These are phyloP conservation scores for Drepana arcuata DNA, from an alignment of 1,140 invertebrate genomes.

Conservation along the genomic window DNA sequence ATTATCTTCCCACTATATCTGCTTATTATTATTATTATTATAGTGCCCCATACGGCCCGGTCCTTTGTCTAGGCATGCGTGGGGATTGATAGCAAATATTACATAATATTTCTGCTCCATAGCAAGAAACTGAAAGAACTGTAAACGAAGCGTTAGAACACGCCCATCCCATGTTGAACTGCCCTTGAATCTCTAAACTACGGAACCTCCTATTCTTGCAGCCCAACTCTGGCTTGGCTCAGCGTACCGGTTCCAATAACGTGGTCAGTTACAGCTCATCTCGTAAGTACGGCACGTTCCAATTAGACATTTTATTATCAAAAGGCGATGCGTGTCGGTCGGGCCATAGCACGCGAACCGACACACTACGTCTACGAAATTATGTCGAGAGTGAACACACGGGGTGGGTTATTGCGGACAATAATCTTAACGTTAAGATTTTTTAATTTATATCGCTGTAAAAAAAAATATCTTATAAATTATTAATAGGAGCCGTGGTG, in stretches of 20 bases:
- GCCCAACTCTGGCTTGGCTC: slow-evolving; percentile 11
- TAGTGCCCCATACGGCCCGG: no score
- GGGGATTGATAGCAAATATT: no score
- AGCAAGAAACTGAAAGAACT: not conserved
- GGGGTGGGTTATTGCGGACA: slow-evolving; percentile 3
- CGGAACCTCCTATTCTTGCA: not conserved
- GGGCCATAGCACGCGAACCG: slow-evolving; percentile 42
- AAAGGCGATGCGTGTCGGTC: slow-evolving; percentile 52
- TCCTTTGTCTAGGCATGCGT: no score
- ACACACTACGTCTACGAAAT: slow-evolving; percentile 32
- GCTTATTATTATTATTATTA: no score
- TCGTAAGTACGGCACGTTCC: slow-evolving; percentile 43
- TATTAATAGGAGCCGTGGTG: no score
- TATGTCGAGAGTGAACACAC: slow-evolving; percentile 41
- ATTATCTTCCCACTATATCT: no score
- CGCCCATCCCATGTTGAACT: not conserved
- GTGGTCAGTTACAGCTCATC: slow-evolving; percentile 27
- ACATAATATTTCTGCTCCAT: not conserved
- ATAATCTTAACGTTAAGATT: not conserved
- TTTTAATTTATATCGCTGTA: not conserved
- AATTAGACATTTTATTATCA: slow-evolving; percentile 58
- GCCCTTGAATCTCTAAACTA: not conserved
- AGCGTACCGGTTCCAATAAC: no score
- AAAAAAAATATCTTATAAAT: not conserved
- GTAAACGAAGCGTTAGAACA: not conserved